Base-by-base conservation (phyloP, 2,888 invertebrate genomes). In the Podabrus alpinus region DNA sequence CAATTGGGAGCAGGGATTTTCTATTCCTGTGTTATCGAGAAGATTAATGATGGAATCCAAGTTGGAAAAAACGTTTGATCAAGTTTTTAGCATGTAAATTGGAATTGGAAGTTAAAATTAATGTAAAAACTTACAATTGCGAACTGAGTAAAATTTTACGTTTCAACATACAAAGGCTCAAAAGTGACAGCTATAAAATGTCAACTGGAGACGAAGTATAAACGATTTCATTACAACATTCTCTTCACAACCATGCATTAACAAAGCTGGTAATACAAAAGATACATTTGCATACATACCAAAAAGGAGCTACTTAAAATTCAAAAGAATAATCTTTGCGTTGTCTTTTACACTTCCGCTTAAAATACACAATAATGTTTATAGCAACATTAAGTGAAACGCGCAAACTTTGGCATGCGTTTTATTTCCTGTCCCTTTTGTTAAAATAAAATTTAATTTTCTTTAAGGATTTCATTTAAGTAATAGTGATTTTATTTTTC, bases 291-390 rank as follows among this genome's bases (percentile, higher is more conserved):
- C 76, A 76, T 76, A 74, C 45, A 66, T 67, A 76, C 73, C 71
- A 73, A 74, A 76, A 74, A 76, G 73, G 69, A 69, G 71, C 73
- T 71, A 68, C 66, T 76, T 76, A 76, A 76, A 74, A 76, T 74
- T 71, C 76, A 74, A 73, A 74, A 76, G 76, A 73, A 76, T 74
- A 74, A 76, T 74, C 76, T 71, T 69, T 66, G 72, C 62, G 76
- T 76, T 74, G 76, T 74, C 73, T 72, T 73, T 74, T 76, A 76
- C 74, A 76, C 76, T 76, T 76, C 76, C 68, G 68, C 69, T 72
- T 71, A 76, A 76, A 72, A 74, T 76, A 69, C 70, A 73, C 72
- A 69, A 68, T 76, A 76, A 76, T 76, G 76, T 76, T 76, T 76
- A 76, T 76, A 67, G 71, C 73, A 73, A 68, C 76, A 76, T 76